Base-by-base conservation (phyloP, 1,140 invertebrate species). In the Plutomurus gul region DNA sequence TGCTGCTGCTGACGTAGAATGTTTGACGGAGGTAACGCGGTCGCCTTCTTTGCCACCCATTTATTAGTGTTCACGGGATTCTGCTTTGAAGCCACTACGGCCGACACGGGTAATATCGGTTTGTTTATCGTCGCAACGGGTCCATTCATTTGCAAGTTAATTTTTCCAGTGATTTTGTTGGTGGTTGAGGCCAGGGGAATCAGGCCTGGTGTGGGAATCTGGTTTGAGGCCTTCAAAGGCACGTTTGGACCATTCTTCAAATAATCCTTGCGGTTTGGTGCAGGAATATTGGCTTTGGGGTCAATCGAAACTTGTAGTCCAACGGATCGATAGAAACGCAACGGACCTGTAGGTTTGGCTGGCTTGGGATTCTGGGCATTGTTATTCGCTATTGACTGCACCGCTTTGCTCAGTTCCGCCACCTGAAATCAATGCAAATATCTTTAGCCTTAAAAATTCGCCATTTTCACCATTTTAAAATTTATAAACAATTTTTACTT, bases 251-350 rank as follows among this genome's bases (percentile, higher is more conserved):
- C 39, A 33, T 75, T 75, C 11, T 36, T 33, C 43, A 10, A 47
- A 1, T 22, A 4, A 30, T 37, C 22, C 1, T 20, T 33, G n/a
- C 25, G 22, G 20, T 43, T 43, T 37, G 47, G 39, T 3, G 13
- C 33, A 18, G 51, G 7, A 33, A 33, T 71, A 4, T 27, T n/a
- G 16, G 60, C 13, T 16, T 65, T 65, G 7, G 30, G 33, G 18
- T 81, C 79, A 5, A 65, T 75, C 5, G 18, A 20, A 0, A 79
- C 77, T 80, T 83, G 79, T 27, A 81, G 13, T 13, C 80, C 82
- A 5, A 83, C 82, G 0, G 80, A 79, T 22, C 82, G 79, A 39
- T 77, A 79, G 78, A 83, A 83, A 49, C 76, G 46, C 6, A 83
- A 73, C 6, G 80, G 82, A 13, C 75, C 71, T 18, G 40, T 40